Conservation (phyloP, 2,797 vertebrate genomes). For the Rhynchonycteris naso region DNA sequence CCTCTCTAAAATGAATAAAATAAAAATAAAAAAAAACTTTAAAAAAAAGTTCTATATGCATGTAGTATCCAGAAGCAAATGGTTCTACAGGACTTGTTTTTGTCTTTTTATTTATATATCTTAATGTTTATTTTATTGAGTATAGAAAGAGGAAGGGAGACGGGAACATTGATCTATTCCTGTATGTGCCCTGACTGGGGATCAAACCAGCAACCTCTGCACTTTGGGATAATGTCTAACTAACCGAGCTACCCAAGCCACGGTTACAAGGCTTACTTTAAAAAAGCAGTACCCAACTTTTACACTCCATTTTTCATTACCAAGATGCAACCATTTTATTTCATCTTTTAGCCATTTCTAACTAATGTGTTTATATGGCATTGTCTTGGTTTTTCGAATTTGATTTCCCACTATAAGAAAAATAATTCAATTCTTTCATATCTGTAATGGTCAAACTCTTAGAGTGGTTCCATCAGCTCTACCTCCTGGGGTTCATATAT, state of each 20-base stretch:
- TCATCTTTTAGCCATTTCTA: not conserved
- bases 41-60: not conserved
- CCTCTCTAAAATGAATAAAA: no score
- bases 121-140: no score
- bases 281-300: not conserved
- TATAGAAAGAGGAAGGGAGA: no score
- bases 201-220: no score
- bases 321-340: not conserved
- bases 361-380: not conserved
- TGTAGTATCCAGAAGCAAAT: not conserved
- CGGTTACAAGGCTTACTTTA: not conserved
- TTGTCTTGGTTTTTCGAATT: slow-evolving; percentile 12
- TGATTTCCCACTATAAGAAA: not conserved
- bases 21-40: no score
- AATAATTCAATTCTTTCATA: not conserved
- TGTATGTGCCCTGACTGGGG: no score
- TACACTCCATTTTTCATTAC: not conserved
- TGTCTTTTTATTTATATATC: no score
- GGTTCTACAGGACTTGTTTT: not conserved
- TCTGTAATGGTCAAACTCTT: not conserved
- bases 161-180: no score
- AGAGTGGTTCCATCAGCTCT: not conserved
- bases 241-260: no score
- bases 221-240: no score
- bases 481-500: not conserved